Conservation (phyloP, 2,113 vertebrate genomes). For the Spizaetus ornatus region DNA sequence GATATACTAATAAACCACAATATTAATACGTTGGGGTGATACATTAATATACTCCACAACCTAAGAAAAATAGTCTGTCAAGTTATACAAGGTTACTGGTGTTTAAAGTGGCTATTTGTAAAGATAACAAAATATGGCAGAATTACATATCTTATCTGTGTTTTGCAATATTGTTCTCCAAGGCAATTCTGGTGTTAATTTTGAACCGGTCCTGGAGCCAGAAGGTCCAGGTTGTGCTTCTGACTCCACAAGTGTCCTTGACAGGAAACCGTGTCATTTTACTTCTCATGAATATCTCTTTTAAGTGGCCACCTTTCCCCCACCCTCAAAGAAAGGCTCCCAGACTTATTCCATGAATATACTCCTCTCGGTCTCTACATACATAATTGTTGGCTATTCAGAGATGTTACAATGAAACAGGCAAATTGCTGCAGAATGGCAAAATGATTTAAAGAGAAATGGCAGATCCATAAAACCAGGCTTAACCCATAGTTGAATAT, state of each 20-base stretch:
- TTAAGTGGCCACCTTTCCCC: neutral
- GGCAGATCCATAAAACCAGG: neutral
- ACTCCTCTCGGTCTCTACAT: neutral
- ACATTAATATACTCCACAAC: neutral
- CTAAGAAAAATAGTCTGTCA: neutral
- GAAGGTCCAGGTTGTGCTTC: neutral
- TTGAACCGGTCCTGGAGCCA: neutral
- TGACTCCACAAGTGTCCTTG: neutral
- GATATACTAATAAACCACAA: neutral
- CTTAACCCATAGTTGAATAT: neutral
- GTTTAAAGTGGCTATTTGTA: neutral
- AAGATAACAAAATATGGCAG: neutral
- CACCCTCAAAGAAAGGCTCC: neutral
- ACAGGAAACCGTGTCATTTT: accelerated
- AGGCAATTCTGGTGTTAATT: neutral
- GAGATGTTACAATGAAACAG: neutral
- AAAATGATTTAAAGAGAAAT: neutral
- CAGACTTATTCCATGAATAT: neutral
- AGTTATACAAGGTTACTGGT: neutral
- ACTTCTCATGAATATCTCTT: neutral
- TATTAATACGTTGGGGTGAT: neutral
- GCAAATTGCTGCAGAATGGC: neutral
- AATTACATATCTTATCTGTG: neutral
- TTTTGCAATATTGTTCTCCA: neutral
- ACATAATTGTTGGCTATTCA: neutral